Evolutionary conservation across 2,113 vertebrate genomes (phyloP).

Genomic region (Poeciliopsis occidentalis): DNA sequence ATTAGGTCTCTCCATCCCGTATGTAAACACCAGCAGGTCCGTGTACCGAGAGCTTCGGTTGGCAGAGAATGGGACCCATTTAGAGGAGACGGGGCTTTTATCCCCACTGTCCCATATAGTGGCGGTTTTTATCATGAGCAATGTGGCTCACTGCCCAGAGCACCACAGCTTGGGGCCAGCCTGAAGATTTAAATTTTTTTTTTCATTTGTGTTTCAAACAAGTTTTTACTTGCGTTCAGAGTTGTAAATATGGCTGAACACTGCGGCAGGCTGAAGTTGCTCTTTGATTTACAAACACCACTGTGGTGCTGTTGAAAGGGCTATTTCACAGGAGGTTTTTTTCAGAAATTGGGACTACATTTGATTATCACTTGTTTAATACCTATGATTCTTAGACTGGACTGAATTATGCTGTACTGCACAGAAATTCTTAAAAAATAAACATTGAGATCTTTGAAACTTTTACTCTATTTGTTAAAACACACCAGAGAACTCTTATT

Average conservation of each 20-base stretch:
- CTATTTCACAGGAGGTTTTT: background rate
- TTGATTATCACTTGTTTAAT: background rate
- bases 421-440: background rate
- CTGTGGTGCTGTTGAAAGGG: background rate
- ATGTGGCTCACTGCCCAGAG: background rate
- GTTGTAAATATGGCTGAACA: background rate
- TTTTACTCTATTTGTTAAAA: too few relatives aligned
- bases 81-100: background rate
- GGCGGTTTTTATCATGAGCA: background rate
- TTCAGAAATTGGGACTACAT: background rate
- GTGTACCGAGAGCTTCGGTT: conserved; percentile 19
- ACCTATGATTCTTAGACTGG: background rate
- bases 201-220: background rate
- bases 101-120: background rate
- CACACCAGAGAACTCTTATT: background rate
- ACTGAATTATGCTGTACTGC: background rate
- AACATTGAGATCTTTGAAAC: too few relatives aligned
- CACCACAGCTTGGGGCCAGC: background rate
- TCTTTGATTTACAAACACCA: background rate
- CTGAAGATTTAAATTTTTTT: background rate
- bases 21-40: conserved; percentile 43
- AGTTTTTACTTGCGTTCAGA: background rate
- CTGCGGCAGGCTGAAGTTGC: background rate
- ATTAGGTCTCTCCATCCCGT: conserved; percentile 33
- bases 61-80: conserved; percentile 10